Evolutionary conservation across 1,140 invertebrate genomes (phyloP), one percentile per base, ranked within the genome.

Genomic region (Listronotus oregonensis): DNA sequence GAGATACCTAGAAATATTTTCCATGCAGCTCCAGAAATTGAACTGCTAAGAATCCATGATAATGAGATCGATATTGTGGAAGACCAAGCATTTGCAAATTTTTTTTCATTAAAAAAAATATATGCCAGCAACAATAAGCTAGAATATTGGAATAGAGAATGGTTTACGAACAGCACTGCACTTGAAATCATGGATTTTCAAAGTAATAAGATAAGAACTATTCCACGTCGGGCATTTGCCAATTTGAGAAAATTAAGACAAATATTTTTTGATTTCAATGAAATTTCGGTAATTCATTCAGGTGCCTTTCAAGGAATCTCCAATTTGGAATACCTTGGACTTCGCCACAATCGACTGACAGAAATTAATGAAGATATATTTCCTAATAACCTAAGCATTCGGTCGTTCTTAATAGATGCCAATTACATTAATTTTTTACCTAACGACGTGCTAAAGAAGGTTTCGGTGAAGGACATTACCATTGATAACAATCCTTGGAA

Each of bases 401-500:
- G 40, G 10, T 50, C 50, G 14, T 50, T 71, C 11, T 8, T 52
- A 17, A 61, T 71, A 34, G 58, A 66, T 49, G 63, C 58, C 7
- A 71, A 71, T 37, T 61, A 62, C 14, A 17, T 68, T 3, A 71
- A 68, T 47, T 71, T 64, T 49, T 17, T 71, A 17, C 31, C 69
- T 8, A 66, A 68, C 10, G 40, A 71, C 37, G 9, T 68, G n/a
- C 43, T 71, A 17, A 54, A 59, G 12, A 69, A 69, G 40, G n/a
- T 71, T 11, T 32, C 63, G 2, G 66, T 66, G 6, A 66, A 66
- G 39, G 49, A 66, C 43, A 31, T 71, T 31, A 59, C 46, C 1
- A 4, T 69, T 8, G 47, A 69, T 54, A 51, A 46, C 14, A 69
- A 69, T 62, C 69, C 67, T 32, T 71, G 69, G 69, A 66, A 62